Percentiles rank a stretch among this genome's conserved stretches.
Conservation (phyloP, 2,888 invertebrate genomes). For the Hypomecis punctinalis region DNA sequence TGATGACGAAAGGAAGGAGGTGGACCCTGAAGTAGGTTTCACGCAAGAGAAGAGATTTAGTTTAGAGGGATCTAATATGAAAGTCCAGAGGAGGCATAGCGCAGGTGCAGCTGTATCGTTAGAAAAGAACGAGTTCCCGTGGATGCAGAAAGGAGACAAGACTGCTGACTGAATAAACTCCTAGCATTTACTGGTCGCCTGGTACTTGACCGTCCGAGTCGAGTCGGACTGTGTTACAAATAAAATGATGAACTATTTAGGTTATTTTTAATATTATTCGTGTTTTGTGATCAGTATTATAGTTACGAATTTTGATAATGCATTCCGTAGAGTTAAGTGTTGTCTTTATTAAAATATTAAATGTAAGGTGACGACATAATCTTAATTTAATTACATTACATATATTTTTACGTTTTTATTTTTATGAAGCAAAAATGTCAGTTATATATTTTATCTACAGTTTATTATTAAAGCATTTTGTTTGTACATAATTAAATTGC, state of each 20-base stretch:
- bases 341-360: conserved; percentile 38
- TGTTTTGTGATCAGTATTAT: conserved; percentile 75
- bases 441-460: not conserved
- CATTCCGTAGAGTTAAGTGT: conserved; percentile 56
- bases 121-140: conserved; percentile 68
- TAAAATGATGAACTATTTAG: conserved; percentile 43
- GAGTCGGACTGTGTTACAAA: conserved; percentile 34
- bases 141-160: conserved; percentile 58
- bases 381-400: conserved; percentile 40
- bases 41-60: conserved; percentile 55
- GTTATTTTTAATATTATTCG: conserved; percentile 46
- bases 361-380: conserved; percentile 56
- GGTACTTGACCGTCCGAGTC: conserved; percentile 44
- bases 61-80: conserved; percentile 57
- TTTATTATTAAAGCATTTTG: conserved; percentile 1
- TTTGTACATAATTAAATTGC: not conserved
- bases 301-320: conserved; percentile 46
- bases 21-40: conserved; percentile 68
- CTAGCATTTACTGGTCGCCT: conserved; percentile 45
- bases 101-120: conserved; percentile 72
- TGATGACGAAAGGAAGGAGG: conserved; percentile 73
- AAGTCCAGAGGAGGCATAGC: conserved; percentile 74
- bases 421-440: conserved; percentile 1
- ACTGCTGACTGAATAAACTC: conserved; percentile 45
- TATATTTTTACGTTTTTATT: not conserved